These are phyloP conservation scores for Lateolabrax maculatus DNA, from an alignment of 2,797 vertebrate species.

Conservation along the genomic window DNA sequence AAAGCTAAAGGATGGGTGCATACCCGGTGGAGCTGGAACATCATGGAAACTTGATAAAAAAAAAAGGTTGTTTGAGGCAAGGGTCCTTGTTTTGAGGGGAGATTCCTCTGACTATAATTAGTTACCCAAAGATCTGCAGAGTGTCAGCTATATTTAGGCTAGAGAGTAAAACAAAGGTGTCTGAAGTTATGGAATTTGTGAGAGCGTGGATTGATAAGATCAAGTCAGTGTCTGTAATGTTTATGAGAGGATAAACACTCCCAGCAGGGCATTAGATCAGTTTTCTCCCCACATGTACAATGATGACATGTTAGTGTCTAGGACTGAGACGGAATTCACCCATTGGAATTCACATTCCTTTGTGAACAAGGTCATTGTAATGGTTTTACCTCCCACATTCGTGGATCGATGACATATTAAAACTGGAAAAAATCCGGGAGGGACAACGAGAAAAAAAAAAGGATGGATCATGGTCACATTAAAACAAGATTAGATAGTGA, in stretches of 20 bases:
- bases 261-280: slow-evolving; percentile 42
- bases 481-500: slow-evolving; percentile 28
- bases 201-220: slow-evolving; percentile 50
- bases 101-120: slow-evolving; percentile 72
- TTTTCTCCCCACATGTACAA: slow-evolving; percentile 27
- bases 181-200: slow-evolving; percentile 62
- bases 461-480: not conserved
- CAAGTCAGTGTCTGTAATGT: slow-evolving; percentile 42
- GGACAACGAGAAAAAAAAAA: not conserved
- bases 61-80: slow-evolving; percentile 17
- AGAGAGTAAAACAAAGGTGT: slow-evolving; percentile 64
- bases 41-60: slow-evolving; percentile 68
- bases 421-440: slow-evolving; percentile 16
- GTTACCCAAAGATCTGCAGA: slow-evolving; percentile 58
- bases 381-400: slow-evolving; percentile 29
- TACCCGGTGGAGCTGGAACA: slow-evolving; percentile 23
- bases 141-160: slow-evolving; percentile 69
- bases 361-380: slow-evolving; percentile 38
- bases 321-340: slow-evolving; percentile 41
- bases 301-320: slow-evolving; percentile 60
- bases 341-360: slow-evolving; percentile 65
- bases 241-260: slow-evolving; percentile 70
- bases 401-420: slow-evolving; percentile 4
- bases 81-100: slow-evolving; percentile 61
- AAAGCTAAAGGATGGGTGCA: slow-evolving; percentile 28